Evolutionary conservation across 30 jellyfish, hydroid and myxozoan species (phyloP), one percentile per base, ranked within the genome.

Genomic region (Mastigias papua): DNA sequence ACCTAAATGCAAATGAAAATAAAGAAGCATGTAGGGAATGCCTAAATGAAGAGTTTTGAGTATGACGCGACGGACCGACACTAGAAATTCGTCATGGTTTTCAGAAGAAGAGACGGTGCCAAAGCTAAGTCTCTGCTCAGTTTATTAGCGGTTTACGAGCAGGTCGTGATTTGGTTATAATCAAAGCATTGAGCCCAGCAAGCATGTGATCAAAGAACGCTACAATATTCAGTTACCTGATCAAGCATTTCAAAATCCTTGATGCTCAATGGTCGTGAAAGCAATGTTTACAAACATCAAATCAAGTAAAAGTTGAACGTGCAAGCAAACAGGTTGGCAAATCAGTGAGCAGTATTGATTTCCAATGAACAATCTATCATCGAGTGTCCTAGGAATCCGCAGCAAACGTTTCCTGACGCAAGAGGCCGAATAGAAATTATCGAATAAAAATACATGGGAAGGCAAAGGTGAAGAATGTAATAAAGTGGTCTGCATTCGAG

Each of bases 351-450:
- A 1, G 74, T 72, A 80, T 22, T 62, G 81, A 48, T 34, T 62
- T 8, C 33, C 90, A 80, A 32, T 80, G 90, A 58, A 78, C 68
- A 23, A 29, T 33, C 31, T 19, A 81, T 78, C 90, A 80, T 65
- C 90, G 72, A 62, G 25, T 46, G 65, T 80, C 90, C 90, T 28
- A 80, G 81, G 90, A 33, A 80, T 58, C 78, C 25, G 67, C 26
- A 54, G 27, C 25, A 54, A 54, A 16, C 27, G 23, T 54, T 54
- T 16, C 20, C 25, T 7, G 5, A 5, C 67, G 67, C 25, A 16
- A 54, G 25, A 54, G 67, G 17, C 20, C 25, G 17, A 54, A 2
- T 19, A 5, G 27, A 54, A 5, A 54, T 10, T 10, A 10, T 21
- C 67, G 25, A 11, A 54, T 5, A 54, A 19, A 54, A 42, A 42